Percentiles rank a stretch among this genome's conserved stretches.
Conservation (phyloP, 92 coral and sea anemone species). For the Phenganax subtilis region DNA sequence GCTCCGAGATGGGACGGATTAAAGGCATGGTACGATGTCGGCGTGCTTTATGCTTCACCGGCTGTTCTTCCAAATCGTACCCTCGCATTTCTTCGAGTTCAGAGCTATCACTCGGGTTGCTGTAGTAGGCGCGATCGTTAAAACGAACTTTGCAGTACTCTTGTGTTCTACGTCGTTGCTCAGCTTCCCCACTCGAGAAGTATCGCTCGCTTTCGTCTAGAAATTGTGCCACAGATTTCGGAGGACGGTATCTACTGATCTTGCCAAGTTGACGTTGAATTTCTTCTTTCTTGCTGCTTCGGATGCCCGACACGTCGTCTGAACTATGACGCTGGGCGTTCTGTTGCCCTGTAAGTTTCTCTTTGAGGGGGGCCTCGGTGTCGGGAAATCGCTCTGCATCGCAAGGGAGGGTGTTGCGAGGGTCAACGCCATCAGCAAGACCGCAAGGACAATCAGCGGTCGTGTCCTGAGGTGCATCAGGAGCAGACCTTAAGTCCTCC, state of each 20-base stretch:
- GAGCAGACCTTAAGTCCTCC: neutral
- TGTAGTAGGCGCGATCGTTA: conserved; percentile 39
- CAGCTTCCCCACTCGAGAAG: conserved; percentile 42
- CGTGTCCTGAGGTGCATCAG: neutral
- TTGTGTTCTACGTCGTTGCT: conserved; percentile 37
- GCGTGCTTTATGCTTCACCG: conserved; percentile 14
- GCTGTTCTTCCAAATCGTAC: conserved; percentile 32
- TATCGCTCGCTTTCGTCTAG: conserved; percentile 36
- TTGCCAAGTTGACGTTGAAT: conserved; percentile 34
- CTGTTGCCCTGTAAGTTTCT: conserved; percentile 5
- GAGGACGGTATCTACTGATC: conserved; percentile 14
- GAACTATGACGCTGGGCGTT: conserved; percentile 7
- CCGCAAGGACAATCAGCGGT: neutral
- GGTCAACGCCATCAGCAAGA: neutral
- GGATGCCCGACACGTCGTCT: conserved; percentile 5
- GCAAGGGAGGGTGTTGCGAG: neutral
- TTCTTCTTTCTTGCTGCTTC: conserved; percentile 24
- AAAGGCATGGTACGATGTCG: conserved; percentile 41
- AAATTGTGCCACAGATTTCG: conserved; percentile 16
- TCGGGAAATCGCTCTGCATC: neutral
- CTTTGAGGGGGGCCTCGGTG: neutral
- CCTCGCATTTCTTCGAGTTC: conserved; percentile 40
- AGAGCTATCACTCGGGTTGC: conserved; percentile 42
- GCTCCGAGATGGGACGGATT: conserved; percentile 37
- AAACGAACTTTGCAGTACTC: conserved; percentile 38